A percentile compares a stretch with the other conserved stretches of the same genome.
Conservation (phyloP, 2,113 vertebrate species). For the Burhinus bistriatus region DNA sequence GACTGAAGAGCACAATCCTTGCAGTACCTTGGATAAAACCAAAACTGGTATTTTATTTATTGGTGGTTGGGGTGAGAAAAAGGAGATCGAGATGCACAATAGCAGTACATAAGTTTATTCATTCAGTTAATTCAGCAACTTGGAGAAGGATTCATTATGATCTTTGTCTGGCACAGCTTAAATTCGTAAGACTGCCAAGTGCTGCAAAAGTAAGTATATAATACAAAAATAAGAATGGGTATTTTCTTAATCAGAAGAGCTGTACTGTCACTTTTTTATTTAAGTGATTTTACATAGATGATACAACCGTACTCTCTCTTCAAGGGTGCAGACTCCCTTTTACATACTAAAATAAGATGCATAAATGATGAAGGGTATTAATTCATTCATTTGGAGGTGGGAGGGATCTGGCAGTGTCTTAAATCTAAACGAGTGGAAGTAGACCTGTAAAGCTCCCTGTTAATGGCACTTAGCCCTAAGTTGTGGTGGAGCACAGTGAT, state of each 20-base stretch:
- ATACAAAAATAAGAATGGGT: neutral
- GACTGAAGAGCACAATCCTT: neutral
- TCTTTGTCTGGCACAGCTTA: neutral
- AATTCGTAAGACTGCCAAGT: neutral
- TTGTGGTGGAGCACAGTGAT: neutral
- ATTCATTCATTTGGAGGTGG: neutral
- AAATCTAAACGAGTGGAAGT: neutral
- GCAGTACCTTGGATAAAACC: neutral
- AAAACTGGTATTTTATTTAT: neutral
- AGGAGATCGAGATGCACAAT: neutral
- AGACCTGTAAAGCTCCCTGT: neutral
- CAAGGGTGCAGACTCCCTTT: neutral
- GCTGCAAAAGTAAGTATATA: neutral
- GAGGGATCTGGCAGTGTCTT: neutral
- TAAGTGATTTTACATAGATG: rapidly evolving
- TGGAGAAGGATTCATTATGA: neutral
- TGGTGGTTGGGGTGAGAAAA: neutral
- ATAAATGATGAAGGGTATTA: neutral
- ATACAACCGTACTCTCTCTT: neutral
- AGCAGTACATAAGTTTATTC: neutral
- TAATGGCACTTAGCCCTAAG: neutral
- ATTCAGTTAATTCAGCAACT: neutral
- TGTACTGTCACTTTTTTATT: neutral
- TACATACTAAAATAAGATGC: neutral
- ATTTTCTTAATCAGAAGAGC: neutral